Evolutionary conservation across 2,888 invertebrate species (phyloP).

Genomic region (Melieria crassipennis): DNA sequence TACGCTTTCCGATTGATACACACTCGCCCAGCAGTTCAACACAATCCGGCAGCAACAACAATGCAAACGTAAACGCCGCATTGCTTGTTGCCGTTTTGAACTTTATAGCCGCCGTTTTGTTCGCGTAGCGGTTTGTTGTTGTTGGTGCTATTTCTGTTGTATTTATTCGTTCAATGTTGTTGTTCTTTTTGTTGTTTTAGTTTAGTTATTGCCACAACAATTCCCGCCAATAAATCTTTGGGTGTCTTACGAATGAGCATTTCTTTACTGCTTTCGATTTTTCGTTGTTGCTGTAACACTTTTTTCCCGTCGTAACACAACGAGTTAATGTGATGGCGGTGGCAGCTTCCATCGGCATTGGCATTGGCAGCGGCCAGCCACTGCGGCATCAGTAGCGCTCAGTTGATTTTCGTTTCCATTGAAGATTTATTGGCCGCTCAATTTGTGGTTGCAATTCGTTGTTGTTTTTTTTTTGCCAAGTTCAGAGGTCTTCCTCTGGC

Average conservation of each 20-base stretch:
- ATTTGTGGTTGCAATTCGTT: neutral
- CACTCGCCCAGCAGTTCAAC: neutral
- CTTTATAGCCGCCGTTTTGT: slow-evolving; percentile 17
- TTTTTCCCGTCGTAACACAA: neutral
- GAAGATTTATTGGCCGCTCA: slow-evolving; percentile 8
- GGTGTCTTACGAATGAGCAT: slow-evolving; percentile 23
- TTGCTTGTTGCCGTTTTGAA: neutral
- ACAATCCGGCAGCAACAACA: neutral
- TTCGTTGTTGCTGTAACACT: neutral
- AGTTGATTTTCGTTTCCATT: neutral
- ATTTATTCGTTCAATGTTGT: slow-evolving; percentile 13
- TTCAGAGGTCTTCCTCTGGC: neutral
- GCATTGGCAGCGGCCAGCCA: neutral
- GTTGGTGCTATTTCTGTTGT: slow-evolving; percentile 16
- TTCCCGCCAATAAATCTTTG: slow-evolving; percentile 26
- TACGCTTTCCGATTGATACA: slow-evolving; percentile 29
- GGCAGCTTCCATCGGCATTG: neutral
- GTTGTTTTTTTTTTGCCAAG: neutral
- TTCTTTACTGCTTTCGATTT: slow-evolving; percentile 14
- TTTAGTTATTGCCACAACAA: slow-evolving; percentile 19
- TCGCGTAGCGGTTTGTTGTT: slow-evolving; percentile 3
- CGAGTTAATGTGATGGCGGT: slow-evolving; percentile 13
- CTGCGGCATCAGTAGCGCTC: neutral
- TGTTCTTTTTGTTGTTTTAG: slow-evolving; percentile 13
- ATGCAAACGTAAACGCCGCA: too few species aligned